phyloP scores from a whole-genome alignment of 2,888 invertebrate species.

The Trilocha varians region DNA sequence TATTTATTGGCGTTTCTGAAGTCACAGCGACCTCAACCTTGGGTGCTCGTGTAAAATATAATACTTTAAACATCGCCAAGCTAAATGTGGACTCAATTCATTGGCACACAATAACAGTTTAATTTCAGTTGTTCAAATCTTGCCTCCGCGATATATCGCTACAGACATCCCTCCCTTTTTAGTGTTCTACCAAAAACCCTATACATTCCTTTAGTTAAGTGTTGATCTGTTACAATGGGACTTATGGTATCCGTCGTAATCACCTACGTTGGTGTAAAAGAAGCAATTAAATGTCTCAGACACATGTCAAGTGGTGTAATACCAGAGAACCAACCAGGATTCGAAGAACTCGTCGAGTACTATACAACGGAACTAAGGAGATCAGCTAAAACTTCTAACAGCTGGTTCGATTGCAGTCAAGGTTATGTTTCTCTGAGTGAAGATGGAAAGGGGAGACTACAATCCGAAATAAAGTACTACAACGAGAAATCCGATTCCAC shows the following conservation, averaged over 20 bases:
- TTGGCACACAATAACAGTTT: constrained; percentile 68
- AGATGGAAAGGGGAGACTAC: constrained; percentile 49
- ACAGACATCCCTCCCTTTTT: constrained; percentile 47
- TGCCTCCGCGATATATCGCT: constrained; percentile 63
- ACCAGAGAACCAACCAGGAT: constrained; percentile 51
- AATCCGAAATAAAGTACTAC: constrained; percentile 59
- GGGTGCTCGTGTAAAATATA: constrained; percentile 39
- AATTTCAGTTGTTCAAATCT: constrained; percentile 73
- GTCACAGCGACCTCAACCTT: constrained; percentile 27
- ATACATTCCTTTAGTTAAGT: constrained; percentile 31
- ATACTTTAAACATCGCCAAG: constrained; percentile 61
- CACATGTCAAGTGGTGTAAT: constrained; percentile 62
- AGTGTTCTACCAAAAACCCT: constrained; percentile 38
- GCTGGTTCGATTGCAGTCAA: constrained; percentile 53
- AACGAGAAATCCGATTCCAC: constrained; percentile 50
- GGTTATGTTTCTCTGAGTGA: constrained; percentile 57
- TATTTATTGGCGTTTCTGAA: constrained; percentile 21
- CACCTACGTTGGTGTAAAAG: constrained; percentile 82
- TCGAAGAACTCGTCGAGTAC: constrained; percentile 52
- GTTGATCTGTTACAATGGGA: constrained; percentile 72
- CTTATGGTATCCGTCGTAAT: constrained; percentile 82
- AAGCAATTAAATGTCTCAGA: constrained; percentile 74
- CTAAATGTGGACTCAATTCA: constrained; percentile 61
- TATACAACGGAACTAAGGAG: constrained; percentile 50
- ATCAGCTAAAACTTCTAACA: constrained; percentile 35